Percentiles rank a stretch among this genome's conserved stretches.
These are phyloP conservation scores for Homarus americanus DNA, from an alignment of 1,140 invertebrate genomes.

Conservation along the genomic window DNA sequence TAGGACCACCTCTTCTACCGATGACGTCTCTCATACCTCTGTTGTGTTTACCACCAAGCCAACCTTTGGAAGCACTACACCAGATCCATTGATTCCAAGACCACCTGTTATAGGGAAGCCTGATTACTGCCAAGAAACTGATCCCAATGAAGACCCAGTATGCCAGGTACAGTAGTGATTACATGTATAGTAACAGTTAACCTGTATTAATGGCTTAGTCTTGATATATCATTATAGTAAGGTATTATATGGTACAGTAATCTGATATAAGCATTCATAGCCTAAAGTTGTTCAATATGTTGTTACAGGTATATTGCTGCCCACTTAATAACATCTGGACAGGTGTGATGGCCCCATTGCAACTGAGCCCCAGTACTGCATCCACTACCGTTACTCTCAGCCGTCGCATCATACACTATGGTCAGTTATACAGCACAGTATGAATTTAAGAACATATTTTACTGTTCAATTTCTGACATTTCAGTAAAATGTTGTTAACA, in stretches of 20 bases:
- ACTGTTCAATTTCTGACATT: too few species aligned
- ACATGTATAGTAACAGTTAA: not conserved
- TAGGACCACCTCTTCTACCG: constrained; percentile 15
- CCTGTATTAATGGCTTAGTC: too few species aligned
- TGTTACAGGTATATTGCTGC: constrained; percentile 33
- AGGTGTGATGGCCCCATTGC: not conserved
- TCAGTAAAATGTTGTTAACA: too few species aligned
- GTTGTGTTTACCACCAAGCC: constrained; percentile 39
- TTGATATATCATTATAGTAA: too few species aligned
- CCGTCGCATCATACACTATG: constrained; percentile 29
- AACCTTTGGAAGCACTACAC: constrained; percentile 12
- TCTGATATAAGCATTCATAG: too few species aligned
- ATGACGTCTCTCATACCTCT: constrained; percentile 41
- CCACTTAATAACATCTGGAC: not conserved
- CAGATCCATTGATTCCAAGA: constrained; percentile 22
- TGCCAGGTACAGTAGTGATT: constrained; percentile 34
- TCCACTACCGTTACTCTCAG: constrained; percentile 50
- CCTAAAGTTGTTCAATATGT: not conserved
- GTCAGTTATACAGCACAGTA: not conserved
- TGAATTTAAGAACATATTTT: too few species aligned
- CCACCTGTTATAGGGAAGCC: constrained; percentile 61
- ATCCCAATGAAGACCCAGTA: constrained; percentile 30
- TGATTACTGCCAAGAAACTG: constrained; percentile 29
- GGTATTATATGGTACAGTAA: too few species aligned
- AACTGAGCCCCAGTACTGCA: constrained; percentile 15